Percentiles rank a stretch among this genome's conserved stretches.
phyloP scores from a whole-genome alignment of 2,113 vertebrate genomes.

The Lethenteron camtschaticum region DNA sequence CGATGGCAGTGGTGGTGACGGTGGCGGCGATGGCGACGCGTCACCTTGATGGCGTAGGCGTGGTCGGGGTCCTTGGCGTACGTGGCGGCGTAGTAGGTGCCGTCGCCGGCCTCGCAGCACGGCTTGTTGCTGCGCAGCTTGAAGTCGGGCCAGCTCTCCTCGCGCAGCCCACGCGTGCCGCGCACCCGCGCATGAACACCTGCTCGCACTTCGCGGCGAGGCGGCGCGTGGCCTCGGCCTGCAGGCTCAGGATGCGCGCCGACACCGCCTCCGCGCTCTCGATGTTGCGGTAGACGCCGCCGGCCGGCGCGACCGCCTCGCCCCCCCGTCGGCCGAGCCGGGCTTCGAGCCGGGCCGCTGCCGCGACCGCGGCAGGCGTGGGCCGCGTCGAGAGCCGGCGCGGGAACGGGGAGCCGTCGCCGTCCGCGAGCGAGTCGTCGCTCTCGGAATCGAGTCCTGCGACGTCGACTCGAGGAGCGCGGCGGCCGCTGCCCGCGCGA shows the following conservation, averaged over 20 bases:
- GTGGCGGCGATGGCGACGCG: background rate
- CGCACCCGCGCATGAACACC: background rate
- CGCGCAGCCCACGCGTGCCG: background rate
- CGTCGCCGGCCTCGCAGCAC: constrained; percentile 2
- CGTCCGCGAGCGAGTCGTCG: background rate
- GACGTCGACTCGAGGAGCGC: background rate
- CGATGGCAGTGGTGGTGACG: no score
- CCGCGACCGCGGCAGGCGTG: background rate
- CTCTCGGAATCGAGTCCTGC: background rate
- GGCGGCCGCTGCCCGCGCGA: background rate
- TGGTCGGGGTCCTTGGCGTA: constrained; percentile 4
- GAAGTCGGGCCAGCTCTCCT: constrained; percentile 1
- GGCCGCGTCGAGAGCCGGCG: background rate
- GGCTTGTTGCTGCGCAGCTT: constrained; percentile 4
- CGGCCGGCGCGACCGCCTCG: background rate
- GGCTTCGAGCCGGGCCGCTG: background rate
- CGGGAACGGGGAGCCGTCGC: background rate
- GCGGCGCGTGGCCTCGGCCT: background rate
- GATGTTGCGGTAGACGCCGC: background rate
- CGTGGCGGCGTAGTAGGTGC: background rate
- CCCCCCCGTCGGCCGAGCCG: background rate
- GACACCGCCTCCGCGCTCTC: background rate
- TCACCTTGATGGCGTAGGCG: constrained; percentile 1
- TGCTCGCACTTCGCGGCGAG: background rate
- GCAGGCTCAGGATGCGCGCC: constrained; percentile 1